A percentile compares a stretch with the other conserved stretches of the same genome.
phyloP scores from a whole-genome alignment of 2,888 invertebrate genomes.

The Drosophila pseudotakahashii region DNA sequence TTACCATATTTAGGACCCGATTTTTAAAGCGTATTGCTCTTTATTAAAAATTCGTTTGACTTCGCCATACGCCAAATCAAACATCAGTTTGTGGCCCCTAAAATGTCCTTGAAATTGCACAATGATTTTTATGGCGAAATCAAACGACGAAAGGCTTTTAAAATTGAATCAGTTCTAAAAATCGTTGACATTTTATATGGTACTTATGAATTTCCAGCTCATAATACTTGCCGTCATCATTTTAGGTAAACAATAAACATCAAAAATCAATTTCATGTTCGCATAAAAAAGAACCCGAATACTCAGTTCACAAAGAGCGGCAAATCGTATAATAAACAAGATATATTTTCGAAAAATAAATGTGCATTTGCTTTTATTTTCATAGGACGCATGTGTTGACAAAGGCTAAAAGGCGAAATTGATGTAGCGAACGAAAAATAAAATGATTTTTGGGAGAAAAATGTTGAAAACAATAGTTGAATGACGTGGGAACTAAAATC shows the following conservation, averaged over 20 bases:
- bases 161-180: constrained; percentile 56
- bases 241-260: constrained; percentile 58
- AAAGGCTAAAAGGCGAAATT: constrained; percentile 26
- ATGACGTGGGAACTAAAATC: constrained; percentile 6
- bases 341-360: constrained; percentile 30
- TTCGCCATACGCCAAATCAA: constrained; percentile 34
- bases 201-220: constrained; percentile 53
- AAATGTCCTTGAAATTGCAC: constrained; percentile 42
- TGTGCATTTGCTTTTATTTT: constrained; percentile 51
- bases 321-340: constrained; percentile 46
- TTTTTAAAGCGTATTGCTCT: not conserved
- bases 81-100: constrained; percentile 24
- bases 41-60: not conserved
- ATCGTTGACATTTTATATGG: constrained; percentile 56
- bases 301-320: constrained; percentile 17
- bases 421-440: constrained; percentile 9
- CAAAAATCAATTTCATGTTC: constrained; percentile 38
- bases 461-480: not conserved
- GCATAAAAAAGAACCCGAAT: constrained; percentile 18
- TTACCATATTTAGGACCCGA: too few species aligned
- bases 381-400: constrained; percentile 29
- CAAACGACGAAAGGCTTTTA: constrained; percentile 50
- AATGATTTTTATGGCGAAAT: constrained; percentile 56
- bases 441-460: constrained; percentile 21
- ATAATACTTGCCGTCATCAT: constrained; percentile 43